A percentile compares a stretch with the other conserved stretches of the same genome.
Conservation (phyloP, 2,888 invertebrate genomes). For the Pristionchus exspectatus region DNA sequence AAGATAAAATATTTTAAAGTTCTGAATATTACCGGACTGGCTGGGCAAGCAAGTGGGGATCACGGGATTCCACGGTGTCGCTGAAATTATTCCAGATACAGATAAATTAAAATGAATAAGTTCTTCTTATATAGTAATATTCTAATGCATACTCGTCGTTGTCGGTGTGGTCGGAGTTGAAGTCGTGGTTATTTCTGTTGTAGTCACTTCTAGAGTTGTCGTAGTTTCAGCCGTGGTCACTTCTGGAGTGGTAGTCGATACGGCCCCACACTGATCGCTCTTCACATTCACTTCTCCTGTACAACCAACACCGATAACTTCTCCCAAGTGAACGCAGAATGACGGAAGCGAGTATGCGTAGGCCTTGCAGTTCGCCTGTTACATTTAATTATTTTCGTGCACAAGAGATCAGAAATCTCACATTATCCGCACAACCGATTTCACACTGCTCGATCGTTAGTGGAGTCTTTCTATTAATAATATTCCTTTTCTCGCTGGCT, state of each 20-base stretch:
- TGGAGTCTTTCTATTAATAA: background rate
- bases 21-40: too few species aligned
- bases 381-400: background rate
- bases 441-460: background rate
- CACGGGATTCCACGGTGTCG: too few species aligned
- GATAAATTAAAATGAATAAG: too few species aligned
- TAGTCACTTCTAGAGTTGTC: too few species aligned
- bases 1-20: too few species aligned
- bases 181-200: too few species aligned
- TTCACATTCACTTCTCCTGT: background rate
- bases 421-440: background rate
- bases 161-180: too few species aligned
- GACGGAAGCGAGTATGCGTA: background rate
- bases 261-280: background rate
- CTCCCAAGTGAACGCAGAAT: background rate
- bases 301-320: background rate
- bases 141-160: too few species aligned
- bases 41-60: too few species aligned
- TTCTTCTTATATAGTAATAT: too few species aligned
- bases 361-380: background rate
- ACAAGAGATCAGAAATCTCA: background rate
- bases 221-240: too few species aligned
- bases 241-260: background rate
- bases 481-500: background rate
- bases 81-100: too few species aligned